Base-by-base conservation (phyloP, 2,888 invertebrate genomes). In the Embidobia sp. region DNA sequence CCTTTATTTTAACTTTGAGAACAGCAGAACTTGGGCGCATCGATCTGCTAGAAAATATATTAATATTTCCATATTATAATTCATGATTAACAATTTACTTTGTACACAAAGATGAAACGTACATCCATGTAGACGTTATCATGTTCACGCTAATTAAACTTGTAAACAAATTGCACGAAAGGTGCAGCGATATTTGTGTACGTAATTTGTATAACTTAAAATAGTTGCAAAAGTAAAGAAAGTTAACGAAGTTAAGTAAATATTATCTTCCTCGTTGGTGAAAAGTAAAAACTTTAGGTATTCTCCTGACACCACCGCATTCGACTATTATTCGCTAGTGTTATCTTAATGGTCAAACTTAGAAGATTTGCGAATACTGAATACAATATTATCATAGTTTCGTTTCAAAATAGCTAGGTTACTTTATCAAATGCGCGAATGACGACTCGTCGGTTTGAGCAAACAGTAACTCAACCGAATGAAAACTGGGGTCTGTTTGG, bases 281-380 rank as follows among this genome's bases (percentile, higher is more conserved):
- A 55, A 66, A 66, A 66, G 66, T 66, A 53, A 46, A 53, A 66
- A 66, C 53, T 53, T 66, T 33, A 11, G 13, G 44, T 66, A 35
- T 66, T 53, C 66, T 55, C 55, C 13, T 27, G 55, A 46, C 53
- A 16, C 27, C 66, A 8, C 6, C n/a, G 31, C 37, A 26, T 55
- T 27, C 16, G 63, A 63, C 53, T 46, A 66, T 66, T 69, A 67
- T 67, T 55, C 19, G 37, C 48, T 11, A 44, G 55, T 42, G 37
- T 46, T 67, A 67, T 67, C 55, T 67, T 67, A 67, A 67, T 55
- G 46, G 67, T 67, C 57, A 18, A 67, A 67, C 67, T 67, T 67
- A 27, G 35, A 44, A 57, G 55, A 67, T 67, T 67, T 49, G 40
- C 29, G 31, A 37, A 57, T 26, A 48, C 53, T 19, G 55, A 66